Evolutionary conservation across 2,797 vertebrate species (phyloP).

Genomic region (Cuculus canorus): DNA sequence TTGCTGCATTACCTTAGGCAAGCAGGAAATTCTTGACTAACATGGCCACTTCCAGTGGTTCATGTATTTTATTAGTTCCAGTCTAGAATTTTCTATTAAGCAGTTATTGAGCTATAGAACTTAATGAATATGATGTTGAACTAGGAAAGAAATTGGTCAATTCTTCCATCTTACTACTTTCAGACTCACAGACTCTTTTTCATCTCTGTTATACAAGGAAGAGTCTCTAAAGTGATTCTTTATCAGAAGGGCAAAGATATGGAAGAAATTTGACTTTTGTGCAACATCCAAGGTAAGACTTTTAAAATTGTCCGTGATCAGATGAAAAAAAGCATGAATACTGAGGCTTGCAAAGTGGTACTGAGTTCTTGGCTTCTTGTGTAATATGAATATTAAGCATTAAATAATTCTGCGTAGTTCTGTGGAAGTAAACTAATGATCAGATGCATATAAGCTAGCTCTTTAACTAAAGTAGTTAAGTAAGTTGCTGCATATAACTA

Average conservation of each 20-base stretch:
- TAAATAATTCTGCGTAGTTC: neutral
- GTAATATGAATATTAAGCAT: neutral
- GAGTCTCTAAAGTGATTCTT: slow-evolving; percentile 24
- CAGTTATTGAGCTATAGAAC: neutral
- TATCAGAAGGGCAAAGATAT: neutral
- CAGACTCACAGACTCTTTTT: slow-evolving; percentile 8
- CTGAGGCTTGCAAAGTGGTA: neutral
- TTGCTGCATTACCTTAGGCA: neutral
- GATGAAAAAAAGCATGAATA: neutral
- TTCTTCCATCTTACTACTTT: slow-evolving; percentile 23
- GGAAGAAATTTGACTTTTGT: neutral
- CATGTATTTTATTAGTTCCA: neutral
- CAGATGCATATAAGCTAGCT: neutral
- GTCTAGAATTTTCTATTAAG: neutral
- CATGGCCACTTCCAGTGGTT: neutral
- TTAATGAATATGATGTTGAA: neutral
- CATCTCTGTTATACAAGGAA: neutral
- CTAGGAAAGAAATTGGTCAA: neutral
- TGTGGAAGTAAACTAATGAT: neutral
- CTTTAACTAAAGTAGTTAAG: neutral
- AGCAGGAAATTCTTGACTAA: neutral
- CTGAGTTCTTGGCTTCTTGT: neutral
- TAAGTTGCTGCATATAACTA: neutral
- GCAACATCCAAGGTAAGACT: neutral
- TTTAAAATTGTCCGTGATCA: neutral